phyloP scores from a whole-genome alignment of 30 jellyfish, hydroid and myxozoan species.

The Haliclystus octoradiatus region DNA sequence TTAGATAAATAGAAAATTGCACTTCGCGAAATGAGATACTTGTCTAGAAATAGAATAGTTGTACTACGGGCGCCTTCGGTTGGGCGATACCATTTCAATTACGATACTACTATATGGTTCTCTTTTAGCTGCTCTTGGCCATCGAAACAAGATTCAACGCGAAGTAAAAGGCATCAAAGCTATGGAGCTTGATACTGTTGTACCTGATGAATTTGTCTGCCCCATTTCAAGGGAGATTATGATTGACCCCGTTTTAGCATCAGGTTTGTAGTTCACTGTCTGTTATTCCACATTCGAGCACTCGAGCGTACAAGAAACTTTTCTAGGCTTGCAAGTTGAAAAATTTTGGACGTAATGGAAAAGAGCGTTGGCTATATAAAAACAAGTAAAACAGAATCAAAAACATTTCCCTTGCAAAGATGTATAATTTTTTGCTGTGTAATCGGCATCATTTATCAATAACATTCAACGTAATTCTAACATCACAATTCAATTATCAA shows the following conservation, averaged over 20 bases:
- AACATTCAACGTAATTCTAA: no score
- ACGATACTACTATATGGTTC: neutral
- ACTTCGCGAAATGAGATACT: no score
- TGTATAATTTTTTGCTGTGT: no score
- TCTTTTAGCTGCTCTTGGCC: slow-evolving; percentile 83
- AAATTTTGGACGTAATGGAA: neutral
- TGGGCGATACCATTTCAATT: no score
- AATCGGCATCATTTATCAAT: no score
- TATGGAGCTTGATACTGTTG: slow-evolving; percentile 30
- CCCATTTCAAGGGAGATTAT: slow-evolving; percentile 74
- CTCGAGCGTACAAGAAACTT: neutral
- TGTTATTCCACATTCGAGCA: neutral
- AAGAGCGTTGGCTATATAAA: no score
- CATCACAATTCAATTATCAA: no score
- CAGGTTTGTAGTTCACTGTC: slow-evolving; percentile 37
- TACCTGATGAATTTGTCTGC: slow-evolving; percentile 84
- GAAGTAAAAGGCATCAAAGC: slow-evolving; percentile 34
- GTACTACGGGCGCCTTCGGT: no score
- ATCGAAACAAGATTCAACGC: slow-evolving; percentile 70
- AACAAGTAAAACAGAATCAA: no score
- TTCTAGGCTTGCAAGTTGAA: neutral
- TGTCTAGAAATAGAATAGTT: no score
- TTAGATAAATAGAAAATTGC: no score
- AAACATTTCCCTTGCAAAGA: no score
- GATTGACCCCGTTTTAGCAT: slow-evolving; percentile 88